A percentile compares a stretch with the other conserved stretches of the same genome.
These are phyloP conservation scores for Turritopsis rubra DNA, from an alignment of 30 jellyfish, hydroid and myxozoan species.

Conservation along the genomic window DNA sequence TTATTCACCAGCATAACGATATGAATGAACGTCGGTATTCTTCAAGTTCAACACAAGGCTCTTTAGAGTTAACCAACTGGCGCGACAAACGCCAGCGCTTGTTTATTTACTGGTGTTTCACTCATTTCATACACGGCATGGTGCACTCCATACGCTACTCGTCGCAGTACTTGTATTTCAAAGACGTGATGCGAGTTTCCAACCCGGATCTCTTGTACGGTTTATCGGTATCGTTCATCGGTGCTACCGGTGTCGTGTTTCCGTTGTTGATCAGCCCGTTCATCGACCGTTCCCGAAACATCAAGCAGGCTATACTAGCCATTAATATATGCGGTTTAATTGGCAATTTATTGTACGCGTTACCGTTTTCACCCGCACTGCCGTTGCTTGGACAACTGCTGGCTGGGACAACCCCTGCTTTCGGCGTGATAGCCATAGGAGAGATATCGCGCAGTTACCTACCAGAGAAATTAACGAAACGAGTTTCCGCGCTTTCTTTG, in stretches of 20 bases:
- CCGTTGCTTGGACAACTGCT: conserved; percentile 42
- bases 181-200: conserved; percentile 35
- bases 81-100: conserved; percentile 39
- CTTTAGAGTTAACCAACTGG: conserved; percentile 17
- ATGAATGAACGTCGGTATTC: not conserved
- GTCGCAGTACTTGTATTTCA: conserved; percentile 29
- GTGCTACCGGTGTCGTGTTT: conserved; percentile 27
- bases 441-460: conserved; percentile 35
- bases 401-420: conserved; percentile 43
- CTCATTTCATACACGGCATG: conserved; percentile 36
- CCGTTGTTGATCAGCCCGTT: conserved; percentile 38
- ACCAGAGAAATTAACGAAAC: conserved; percentile 12
- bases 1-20: not conserved
- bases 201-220: conserved; percentile 37
- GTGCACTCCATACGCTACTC: conserved; percentile 37
- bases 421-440: conserved; percentile 38
- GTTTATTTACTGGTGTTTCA: conserved; percentile 32
- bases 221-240: conserved; percentile 30
- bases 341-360: conserved; percentile 37
- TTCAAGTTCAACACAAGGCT: conserved; percentile 7
- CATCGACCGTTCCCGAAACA: conserved; percentile 29
- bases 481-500: conserved; percentile 21
- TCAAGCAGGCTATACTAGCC: conserved; percentile 20
- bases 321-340: conserved; percentile 31
- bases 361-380: conserved; percentile 43